Evolutionary conservation across 2,797 vertebrate genomes (phyloP).

Genomic region (Leuciscus waleckii): DNA sequence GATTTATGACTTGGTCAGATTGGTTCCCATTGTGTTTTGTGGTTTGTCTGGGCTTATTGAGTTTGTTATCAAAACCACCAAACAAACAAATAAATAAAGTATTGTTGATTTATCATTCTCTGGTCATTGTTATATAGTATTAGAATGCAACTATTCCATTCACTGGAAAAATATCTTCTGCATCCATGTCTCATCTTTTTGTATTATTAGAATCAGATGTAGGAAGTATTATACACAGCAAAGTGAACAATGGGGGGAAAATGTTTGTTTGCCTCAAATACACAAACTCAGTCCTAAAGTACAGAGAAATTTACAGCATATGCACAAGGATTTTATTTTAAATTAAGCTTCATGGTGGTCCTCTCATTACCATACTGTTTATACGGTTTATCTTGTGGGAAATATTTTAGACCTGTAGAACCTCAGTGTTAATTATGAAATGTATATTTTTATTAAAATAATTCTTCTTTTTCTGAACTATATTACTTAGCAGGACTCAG

Average conservation of each 20-base stretch:
- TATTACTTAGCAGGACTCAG: not conserved
- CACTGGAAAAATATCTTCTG: not conserved
- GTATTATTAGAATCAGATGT: conserved; percentile 25
- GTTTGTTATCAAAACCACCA: conserved; percentile 37
- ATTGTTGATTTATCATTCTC: conserved; percentile 27
- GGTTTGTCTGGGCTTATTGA: conserved; percentile 25
- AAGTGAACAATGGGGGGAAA: conserved; percentile 10
- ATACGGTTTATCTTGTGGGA: not conserved
- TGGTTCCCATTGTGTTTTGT: conserved; percentile 22
- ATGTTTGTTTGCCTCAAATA: not conserved
- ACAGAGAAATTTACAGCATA: not conserved
- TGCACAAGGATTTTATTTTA: not conserved
- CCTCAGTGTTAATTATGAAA: not conserved
- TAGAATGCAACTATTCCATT: not conserved
- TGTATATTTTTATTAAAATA: not conserved
- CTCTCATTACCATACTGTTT: not conserved
- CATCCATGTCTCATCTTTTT: conserved; percentile 8
- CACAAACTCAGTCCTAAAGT: not conserved
- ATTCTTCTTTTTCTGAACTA: not conserved
- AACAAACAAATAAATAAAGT: conserved; percentile 26
- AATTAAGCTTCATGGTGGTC: conserved; percentile 6
- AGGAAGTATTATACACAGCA: not conserved
- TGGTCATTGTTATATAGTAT: conserved; percentile 1
- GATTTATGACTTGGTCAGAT: conserved; percentile 38
- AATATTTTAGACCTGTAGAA: not conserved